Percentiles rank a stretch among this genome's conserved stretches.
phyloP scores from a whole-genome alignment of 1,140 invertebrate genomes.

The Campoletis sonorensis region DNA sequence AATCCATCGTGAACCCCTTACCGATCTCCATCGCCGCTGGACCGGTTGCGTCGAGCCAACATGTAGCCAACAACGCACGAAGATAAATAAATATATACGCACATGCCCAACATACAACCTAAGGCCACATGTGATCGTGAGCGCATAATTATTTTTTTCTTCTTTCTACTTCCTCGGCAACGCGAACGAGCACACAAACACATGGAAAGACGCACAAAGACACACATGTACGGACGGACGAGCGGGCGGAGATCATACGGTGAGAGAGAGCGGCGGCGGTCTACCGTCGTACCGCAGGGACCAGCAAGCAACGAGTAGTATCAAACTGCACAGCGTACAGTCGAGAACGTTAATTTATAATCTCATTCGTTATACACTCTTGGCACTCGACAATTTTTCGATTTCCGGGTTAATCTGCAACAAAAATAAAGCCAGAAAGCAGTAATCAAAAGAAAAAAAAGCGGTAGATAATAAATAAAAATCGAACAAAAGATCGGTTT shows the following conservation, averaged over 20 bases:
- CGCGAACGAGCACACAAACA: not conserved
- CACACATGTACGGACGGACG: too few relatives aligned
- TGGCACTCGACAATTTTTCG: too few relatives aligned
- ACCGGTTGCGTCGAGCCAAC: not conserved
- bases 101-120: too few relatives aligned
- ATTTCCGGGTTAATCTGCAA: too few relatives aligned
- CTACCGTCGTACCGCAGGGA: constrained; percentile 23
- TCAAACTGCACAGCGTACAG: constrained; percentile 19
- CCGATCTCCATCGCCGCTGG: constrained; percentile 10
- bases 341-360: constrained; percentile 8
- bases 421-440: too few relatives aligned
- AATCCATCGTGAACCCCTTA: not conserved
- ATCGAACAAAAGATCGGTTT: too few relatives aligned
- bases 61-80: too few relatives aligned
- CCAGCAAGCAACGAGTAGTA: constrained; percentile 24
- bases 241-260: constrained; percentile 3
- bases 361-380: not conserved
- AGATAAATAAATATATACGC: too few relatives aligned
- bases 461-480: too few relatives aligned
- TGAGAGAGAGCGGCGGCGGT: not conserved
- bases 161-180: not conserved
- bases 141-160: constrained; percentile 31
- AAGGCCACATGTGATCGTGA: not conserved
- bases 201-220: not conserved
- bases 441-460: too few relatives aligned